A percentile compares a stretch with the other conserved stretches of the same genome.
Evolutionary conservation across 2,888 invertebrate species (phyloP).

Genomic region (Sminthurides aquaticus): DNA sequence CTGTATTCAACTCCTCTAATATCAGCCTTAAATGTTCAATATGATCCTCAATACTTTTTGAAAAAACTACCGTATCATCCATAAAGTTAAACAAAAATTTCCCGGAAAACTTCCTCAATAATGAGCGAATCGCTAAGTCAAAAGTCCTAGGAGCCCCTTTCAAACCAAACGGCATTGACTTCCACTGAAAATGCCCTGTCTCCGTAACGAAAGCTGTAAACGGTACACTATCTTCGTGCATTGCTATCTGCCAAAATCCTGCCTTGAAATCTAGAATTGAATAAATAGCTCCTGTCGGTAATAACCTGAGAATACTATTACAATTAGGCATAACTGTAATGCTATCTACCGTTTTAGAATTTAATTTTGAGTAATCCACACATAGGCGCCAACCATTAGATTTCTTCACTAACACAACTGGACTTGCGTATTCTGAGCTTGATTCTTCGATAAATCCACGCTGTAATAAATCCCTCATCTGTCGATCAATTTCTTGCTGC

Average conservation of each 20-base stretch:
- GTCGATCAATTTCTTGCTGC: constrained; percentile 6
- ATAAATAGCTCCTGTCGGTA: constrained; percentile 16
- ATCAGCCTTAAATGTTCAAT: constrained; percentile 16
- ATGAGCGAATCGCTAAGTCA: not conserved
- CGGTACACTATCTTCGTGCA: constrained; percentile 7
- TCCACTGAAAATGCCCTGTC: constrained; percentile 3
- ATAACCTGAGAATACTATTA: constrained; percentile 17
- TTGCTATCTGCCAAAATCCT: constrained; percentile 25
- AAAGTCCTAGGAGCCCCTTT: constrained; percentile 7
- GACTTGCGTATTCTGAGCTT: constrained; percentile 19
- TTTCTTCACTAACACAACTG: constrained; percentile 18
- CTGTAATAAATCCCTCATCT: constrained; percentile 11
- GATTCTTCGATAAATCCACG: constrained; percentile 16
- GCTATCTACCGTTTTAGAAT: constrained; percentile 8
- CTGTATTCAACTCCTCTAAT: constrained; percentile 14
- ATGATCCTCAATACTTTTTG: constrained; percentile 14
- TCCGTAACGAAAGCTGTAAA: constrained; percentile 1
- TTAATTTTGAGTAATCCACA: constrained; percentile 24
- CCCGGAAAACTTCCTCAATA: not conserved
- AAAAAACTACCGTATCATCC: constrained; percentile 9
- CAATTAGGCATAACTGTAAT: constrained; percentile 19
- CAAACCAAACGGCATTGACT: constrained; percentile 6
- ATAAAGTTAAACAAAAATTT: constrained; percentile 3
- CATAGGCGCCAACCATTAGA: constrained; percentile 11
- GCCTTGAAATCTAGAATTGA: constrained; percentile 17